These are phyloP conservation scores for Crotophaga sulcirostris DNA, from an alignment of 2,113 vertebrate species.

Conservation along the genomic window DNA sequence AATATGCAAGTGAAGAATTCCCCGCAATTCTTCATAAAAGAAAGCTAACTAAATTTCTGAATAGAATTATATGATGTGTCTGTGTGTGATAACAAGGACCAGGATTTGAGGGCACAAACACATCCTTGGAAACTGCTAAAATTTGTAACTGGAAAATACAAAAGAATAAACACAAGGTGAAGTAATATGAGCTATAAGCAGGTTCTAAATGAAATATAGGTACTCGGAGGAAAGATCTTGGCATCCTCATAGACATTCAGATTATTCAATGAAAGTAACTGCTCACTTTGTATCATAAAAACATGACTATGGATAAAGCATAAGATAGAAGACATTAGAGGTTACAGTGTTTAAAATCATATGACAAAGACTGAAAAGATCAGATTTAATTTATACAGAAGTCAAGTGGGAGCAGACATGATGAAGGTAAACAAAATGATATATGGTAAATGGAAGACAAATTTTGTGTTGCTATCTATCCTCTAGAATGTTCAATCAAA, in stretches of 20 bases:
- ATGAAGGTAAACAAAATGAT: constrained; percentile 38
- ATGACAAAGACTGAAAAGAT: background rate
- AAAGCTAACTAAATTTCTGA: background rate
- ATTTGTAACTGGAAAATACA: background rate
- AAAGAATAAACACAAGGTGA: background rate
- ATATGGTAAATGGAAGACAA: constrained; percentile 12
- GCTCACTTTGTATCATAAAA: background rate
- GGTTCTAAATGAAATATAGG: background rate
- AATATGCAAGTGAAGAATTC: background rate
- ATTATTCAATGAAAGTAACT: background rate
- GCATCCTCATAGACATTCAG: background rate
- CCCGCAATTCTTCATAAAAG: background rate
- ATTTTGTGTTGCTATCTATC: background rate
- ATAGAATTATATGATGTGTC: background rate
- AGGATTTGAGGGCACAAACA: background rate
- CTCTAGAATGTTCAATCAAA: background rate
- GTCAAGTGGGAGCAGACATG: background rate
- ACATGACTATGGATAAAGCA: background rate
- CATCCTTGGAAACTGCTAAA: background rate
- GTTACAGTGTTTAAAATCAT: constrained; percentile 17
- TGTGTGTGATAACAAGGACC: background rate
- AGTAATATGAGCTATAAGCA: background rate
- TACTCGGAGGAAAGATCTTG: background rate
- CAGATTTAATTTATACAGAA: background rate
- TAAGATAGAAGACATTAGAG: background rate